Base-by-base conservation (phyloP, 2,888 invertebrate genomes). In the Tenthredo mesomela region DNA sequence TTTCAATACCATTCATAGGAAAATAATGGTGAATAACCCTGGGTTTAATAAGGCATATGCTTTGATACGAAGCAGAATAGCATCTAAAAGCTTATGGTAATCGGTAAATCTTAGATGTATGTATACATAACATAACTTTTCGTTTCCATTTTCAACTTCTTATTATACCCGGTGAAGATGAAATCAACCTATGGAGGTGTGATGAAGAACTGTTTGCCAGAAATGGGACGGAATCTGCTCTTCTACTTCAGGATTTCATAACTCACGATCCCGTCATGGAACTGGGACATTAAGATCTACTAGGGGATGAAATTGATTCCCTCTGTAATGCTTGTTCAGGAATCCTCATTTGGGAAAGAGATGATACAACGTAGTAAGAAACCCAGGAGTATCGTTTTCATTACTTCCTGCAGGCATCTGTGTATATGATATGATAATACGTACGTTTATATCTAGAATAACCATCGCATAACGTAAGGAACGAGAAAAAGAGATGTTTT, bases 251-350 rank as follows among this genome's bases (percentile, higher is more conserved):
- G 43, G 25, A 73, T 25, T 43, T 43, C 43, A 47, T 73, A 43
- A 73, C 73, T 73, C 25, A 15, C 37, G 73, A 40, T 47, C 6
- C 73, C 25, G 40, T 40, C 43, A 21, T 73, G 73, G 1, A 40
- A 21, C 37, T 73, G 43, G 71, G 71, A 21, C 71, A 21, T 43
- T 73, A 73, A 43, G 71, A 43, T 40, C 25, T 21, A 12, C 71
- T 43, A 21, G 33, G 67, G 67, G 33, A 67, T 67, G 67, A 33
- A 67, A 67, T 67, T 67, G 67, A 67, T 67, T 33, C 33, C 6
- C 33, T 67, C 7, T 29, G 67, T 18, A 33, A 67, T 33, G 33
- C 67, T 33, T 33, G 33, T 33, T 67, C 67, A 15, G 67, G 33
- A 25, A 25, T 67, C 67, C 12, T 67, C 21, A 33, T 67, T 33